Percentiles rank a stretch among this genome's conserved stretches.
Evolutionary conservation across 2,797 vertebrate genomes (phyloP).

Genomic region (Artibeus jamaicensis): DNA sequence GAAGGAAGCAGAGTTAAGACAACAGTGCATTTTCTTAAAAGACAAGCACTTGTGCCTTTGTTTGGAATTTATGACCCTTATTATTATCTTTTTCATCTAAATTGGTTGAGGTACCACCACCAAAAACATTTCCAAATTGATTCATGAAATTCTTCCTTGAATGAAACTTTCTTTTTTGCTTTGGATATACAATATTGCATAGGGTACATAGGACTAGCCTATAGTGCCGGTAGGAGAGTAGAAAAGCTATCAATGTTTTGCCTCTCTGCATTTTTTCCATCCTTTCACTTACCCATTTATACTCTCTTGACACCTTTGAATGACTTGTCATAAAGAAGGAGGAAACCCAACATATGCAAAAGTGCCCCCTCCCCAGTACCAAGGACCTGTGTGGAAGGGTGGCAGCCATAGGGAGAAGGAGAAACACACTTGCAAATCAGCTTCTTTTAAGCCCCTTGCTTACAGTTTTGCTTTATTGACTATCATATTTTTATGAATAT

Average conservation of each 20-base stretch:
- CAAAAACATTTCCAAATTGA: neutral
- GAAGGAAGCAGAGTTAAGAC: neutral
- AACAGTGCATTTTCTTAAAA: slow-evolving; percentile 14
- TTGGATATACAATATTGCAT: neutral
- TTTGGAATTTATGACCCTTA: neutral
- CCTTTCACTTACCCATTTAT: neutral
- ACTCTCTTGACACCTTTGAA: neutral
- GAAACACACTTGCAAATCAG: neutral
- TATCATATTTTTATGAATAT: neutral
- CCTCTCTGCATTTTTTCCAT: neutral
- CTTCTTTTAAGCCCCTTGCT: neutral
- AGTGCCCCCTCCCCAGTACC: neutral
- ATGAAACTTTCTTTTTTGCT: neutral
- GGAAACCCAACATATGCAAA: neutral
- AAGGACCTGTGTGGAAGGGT: neutral
- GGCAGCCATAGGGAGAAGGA: neutral
- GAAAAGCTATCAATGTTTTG: neutral
- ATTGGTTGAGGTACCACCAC: neutral
- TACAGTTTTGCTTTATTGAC: neutral
- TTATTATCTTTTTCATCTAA: neutral
- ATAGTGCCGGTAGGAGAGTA: fast-evolving
- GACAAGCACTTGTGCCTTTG: neutral
- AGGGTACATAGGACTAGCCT: neutral
- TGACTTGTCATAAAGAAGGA: neutral
- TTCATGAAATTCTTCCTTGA: neutral